phyloP scores from a whole-genome alignment of 2,888 invertebrate genomes.

The Dioctria linearis region DNA sequence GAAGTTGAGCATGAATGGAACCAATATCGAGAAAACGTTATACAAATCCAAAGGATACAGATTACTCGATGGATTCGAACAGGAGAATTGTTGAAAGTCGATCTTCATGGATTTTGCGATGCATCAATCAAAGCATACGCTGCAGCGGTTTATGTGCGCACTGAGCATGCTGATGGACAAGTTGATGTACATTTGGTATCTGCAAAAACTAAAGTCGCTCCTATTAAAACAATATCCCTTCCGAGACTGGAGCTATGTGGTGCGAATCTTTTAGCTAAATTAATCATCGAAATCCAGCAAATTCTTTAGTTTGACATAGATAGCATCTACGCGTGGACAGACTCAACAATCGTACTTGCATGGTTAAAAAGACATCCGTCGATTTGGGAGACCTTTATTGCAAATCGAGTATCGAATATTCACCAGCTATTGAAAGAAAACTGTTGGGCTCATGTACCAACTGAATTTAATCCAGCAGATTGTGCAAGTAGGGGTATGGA shows the following conservation, averaged over 20 bases:
- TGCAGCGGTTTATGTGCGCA: conserved; percentile 4
- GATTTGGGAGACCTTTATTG: no score
- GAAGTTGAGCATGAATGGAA: conserved; percentile 11
- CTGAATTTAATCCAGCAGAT: neutral
- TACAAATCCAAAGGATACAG: neutral
- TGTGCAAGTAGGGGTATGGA: neutral
- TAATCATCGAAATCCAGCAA: no score
- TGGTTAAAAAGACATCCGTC: no score
- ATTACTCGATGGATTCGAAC: neutral
- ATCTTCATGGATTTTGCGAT: conserved; percentile 25
- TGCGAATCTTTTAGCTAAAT: no score
- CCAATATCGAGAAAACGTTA: neutral
- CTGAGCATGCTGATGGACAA: neutral
- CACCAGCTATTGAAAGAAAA: no score
- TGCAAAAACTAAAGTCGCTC: neutral
- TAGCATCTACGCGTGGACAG: no score
- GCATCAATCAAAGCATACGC: neutral
- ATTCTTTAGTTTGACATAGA: no score
- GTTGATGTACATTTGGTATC: neutral
- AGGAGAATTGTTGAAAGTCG: no score
- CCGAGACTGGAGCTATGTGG: neutral
- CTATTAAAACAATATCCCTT: neutral
- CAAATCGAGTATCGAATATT: no score
- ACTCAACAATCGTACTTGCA: no score
- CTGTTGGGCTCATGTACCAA: neutral